Percentiles rank a stretch among this genome's conserved stretches.
phyloP scores from a whole-genome alignment of 2,797 vertebrate genomes.

The Dipus sagitta region DNA sequence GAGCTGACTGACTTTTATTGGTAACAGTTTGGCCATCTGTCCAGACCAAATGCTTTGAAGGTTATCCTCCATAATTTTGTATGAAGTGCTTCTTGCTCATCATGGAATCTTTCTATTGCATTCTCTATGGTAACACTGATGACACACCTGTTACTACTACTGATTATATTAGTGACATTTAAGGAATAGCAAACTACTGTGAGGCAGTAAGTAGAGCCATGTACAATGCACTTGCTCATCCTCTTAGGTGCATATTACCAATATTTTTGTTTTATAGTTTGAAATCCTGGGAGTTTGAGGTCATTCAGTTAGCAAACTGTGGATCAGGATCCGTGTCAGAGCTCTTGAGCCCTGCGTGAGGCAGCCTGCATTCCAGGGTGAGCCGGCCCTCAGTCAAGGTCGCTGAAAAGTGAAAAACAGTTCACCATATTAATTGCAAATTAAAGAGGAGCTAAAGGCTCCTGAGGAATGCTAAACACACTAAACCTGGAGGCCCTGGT shows the following conservation, averaged over 20 bases:
- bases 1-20: background rate
- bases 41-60: background rate
- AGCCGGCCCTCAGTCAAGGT: background rate
- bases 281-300: background rate
- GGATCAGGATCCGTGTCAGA: background rate
- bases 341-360: background rate
- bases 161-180: too few species aligned
- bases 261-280: background rate
- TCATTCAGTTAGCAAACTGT: accelerated
- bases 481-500: accelerated
- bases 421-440: background rate
- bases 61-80: background rate
- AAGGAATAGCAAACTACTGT: too few species aligned
- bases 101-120: background rate
- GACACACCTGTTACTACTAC: background rate
- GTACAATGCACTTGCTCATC: background rate
- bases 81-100: background rate
- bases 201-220: background rate
- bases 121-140: background rate
- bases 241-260: background rate
- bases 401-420: background rate
- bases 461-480: background rate
- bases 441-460: background rate
- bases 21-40: conserved; percentile 44
- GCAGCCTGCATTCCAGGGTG: background rate